Base-by-base conservation (phyloP, 1,140 invertebrate species). In the Meloidogyne hapla region DNA sequence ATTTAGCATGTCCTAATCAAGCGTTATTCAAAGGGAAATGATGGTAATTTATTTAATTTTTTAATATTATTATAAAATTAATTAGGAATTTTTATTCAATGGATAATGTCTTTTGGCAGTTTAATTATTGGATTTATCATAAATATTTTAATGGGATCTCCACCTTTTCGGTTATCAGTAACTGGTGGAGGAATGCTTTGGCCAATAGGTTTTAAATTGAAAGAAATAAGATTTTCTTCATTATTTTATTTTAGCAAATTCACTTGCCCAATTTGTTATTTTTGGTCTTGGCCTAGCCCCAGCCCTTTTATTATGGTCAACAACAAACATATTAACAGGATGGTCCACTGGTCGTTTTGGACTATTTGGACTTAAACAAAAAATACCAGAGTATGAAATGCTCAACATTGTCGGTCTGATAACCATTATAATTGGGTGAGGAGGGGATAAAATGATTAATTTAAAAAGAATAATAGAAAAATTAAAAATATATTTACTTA, bases 331-430 rank as follows among this genome's bases (percentile, higher is more conserved):
- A 61, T 28, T 80, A 15, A 73, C 73, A n/a, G 79, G 79, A 6
- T 80, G 79, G 79, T 62, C 78, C 10, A 76, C 67, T 65, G 72
- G 78, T 2, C 61, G 73, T n/a, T 80, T 80, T 42, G 79, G 79
- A 12, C 13, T 81, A 21, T 81, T 80, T 62, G 79, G 79, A 1
- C 69, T 80, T 23, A 56, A 77, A 56, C 23, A 42, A 8, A 76
- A 68, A 25, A 40, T 80, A n/a, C 67, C 79, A 1, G 61, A 28
- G 40, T 66, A 74, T 66, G 73, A 76, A 25, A 25, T 67, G 10
- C 23, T 80, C 15, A 81, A 81, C 23, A 26, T 71, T 28, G 18
- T 70, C 0, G 79, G 79, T 23, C 69, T 80, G 25, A 23, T 80
- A 2, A 61, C 62, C 8, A 28, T 80, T 62, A 48, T 80, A 26